Conservation (phyloP, 2,797 vertebrate species). For the Basileuterus tristriatus region DNA sequence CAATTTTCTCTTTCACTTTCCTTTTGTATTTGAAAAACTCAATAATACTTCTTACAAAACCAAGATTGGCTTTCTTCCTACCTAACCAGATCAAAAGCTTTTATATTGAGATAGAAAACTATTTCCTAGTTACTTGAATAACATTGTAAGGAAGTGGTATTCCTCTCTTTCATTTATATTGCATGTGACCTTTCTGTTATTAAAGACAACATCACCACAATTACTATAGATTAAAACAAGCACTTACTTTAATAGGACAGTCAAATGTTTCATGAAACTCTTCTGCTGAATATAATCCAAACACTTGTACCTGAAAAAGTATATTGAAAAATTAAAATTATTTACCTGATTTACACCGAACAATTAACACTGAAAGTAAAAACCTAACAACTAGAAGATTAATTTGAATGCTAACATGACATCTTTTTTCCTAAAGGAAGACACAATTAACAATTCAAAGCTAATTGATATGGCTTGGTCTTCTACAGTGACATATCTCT, state of each 20-base stretch:
- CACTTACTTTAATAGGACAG: conserved; percentile 96
- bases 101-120: conserved; percentile 19
- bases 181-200: conserved; percentile 31
- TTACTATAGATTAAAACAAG: conserved; percentile 48
- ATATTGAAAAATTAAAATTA: not conserved
- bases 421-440: not conserved
- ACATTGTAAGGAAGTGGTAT: not conserved
- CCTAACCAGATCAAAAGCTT: conserved; percentile 45
- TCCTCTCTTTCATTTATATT: conserved; percentile 11
- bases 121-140: conserved; percentile 30
- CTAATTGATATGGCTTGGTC: not conserved
- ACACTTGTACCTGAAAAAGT: conserved; percentile 89
- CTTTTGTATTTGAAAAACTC: conserved; percentile 29
- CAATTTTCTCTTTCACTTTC: conserved; percentile 13
- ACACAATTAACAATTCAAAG: not conserved
- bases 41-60: conserved; percentile 1
- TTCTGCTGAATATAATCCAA: conserved; percentile 94
- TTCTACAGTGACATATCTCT: not conserved
- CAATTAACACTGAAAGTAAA: not conserved
- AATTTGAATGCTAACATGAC: not conserved
- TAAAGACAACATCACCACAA: conserved; percentile 9
- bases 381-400: not conserved
- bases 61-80: not conserved
- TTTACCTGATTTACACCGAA: not conserved
- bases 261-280: conserved; percentile 97